A percentile compares a stretch with the other conserved stretches of the same genome.
Evolutionary conservation across 2,113 vertebrate species (phyloP).

Genomic region (Bambusicola thoracicus): DNA sequence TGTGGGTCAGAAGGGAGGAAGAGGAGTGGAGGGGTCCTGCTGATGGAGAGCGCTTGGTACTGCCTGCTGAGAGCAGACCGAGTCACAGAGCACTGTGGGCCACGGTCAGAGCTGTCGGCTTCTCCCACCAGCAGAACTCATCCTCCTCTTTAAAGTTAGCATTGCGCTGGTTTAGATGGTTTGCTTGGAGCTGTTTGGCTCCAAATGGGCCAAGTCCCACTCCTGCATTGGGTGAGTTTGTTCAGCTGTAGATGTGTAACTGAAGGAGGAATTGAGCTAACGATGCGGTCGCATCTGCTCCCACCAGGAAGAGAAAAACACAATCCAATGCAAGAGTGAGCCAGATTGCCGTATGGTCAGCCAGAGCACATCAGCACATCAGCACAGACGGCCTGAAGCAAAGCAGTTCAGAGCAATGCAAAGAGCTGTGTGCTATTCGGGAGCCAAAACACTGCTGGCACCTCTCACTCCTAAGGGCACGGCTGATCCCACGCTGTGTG

Average conservation of each 20-base stretch:
- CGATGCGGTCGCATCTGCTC: neutral
- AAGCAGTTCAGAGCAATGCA: neutral
- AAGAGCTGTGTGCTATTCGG: accelerated
- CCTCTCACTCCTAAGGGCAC: neutral
- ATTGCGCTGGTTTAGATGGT: neutral
- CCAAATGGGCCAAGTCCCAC: neutral
- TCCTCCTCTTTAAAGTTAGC: neutral
- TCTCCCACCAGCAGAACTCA: neutral
- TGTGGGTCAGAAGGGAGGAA: neutral
- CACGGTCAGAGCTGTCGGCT: neutral
- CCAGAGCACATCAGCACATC: neutral
- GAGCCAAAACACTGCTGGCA: neutral
- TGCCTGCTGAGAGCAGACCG: accelerated
- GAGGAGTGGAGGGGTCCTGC: neutral
- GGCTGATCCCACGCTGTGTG: neutral
- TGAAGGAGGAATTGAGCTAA: neutral
- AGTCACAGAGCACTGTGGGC: accelerated
- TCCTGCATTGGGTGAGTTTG: neutral
- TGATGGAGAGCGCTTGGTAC: accelerated
- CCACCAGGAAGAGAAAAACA: neutral
- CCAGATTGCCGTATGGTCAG: accelerated
- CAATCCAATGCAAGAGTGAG: neutral
- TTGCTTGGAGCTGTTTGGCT: neutral
- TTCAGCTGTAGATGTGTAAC: conserved; percentile 28
- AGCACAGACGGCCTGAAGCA: neutral